phyloP scores from a whole-genome alignment of 2,888 invertebrate species.

The Liodrosophila aerea region DNA sequence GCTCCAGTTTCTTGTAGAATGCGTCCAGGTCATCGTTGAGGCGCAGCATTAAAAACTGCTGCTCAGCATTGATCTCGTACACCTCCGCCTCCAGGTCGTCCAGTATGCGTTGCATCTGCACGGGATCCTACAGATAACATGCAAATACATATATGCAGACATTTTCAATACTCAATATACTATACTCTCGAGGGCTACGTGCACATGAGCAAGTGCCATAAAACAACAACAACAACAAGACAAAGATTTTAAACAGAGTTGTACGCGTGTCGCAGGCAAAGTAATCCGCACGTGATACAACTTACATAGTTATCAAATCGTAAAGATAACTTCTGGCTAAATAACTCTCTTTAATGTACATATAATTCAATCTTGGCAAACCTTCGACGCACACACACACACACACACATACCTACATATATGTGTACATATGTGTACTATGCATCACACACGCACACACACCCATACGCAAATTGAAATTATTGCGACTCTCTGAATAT shows the following conservation, averaged over 20 bases:
- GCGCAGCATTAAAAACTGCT: constrained; percentile 72
- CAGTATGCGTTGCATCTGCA: constrained; percentile 72
- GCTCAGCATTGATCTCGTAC: constrained; percentile 80
- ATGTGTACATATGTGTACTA: constrained; percentile 1
- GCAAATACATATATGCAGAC: too few relatives aligned
- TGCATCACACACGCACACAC: neutral
- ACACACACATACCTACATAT: neutral
- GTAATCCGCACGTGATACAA: constrained; percentile 10
- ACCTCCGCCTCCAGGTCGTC: constrained; percentile 80
- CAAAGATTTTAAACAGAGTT: too few relatives aligned
- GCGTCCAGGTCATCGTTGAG: constrained; percentile 71
- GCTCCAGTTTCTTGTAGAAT: constrained; percentile 68
- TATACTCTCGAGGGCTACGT: too few relatives aligned
- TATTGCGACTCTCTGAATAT: too few relatives aligned
- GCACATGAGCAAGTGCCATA: constrained; percentile 16
- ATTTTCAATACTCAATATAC: too few relatives aligned
- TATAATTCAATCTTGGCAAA: neutral
- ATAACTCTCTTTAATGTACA: too few relatives aligned
- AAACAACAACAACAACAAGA: constrained; percentile 12
- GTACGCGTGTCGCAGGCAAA: constrained; percentile 8
- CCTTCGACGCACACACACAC: neutral
- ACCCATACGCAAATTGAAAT: constrained; percentile 2
- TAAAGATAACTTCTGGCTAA: too few relatives aligned
- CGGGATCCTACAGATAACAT: constrained; percentile 73
- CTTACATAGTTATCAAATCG: neutral